These are phyloP conservation scores for Holotrichia oblita DNA, from an alignment of 1,140 invertebrate species.

Conservation along the genomic window DNA sequence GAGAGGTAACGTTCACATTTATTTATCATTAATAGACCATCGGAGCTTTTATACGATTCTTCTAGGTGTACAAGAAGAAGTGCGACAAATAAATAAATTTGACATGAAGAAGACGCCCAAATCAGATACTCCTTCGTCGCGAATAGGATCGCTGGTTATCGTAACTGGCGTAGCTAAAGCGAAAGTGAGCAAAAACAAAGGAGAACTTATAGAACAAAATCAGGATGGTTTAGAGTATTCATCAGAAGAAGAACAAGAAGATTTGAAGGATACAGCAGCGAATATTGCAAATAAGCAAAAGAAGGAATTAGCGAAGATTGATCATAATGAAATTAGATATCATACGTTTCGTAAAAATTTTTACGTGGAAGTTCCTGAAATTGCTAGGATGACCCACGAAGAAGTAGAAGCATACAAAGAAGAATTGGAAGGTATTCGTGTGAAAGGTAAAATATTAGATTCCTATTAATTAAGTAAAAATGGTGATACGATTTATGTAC, in stretches of 20 bases:
- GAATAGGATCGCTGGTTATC: conserved; percentile 74
- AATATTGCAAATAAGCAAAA: conserved; percentile 89
- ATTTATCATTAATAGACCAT: background rate
- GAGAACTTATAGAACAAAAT: conserved; percentile 97
- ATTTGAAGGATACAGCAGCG: conserved; percentile 90
- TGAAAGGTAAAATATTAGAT: conserved; percentile 79
- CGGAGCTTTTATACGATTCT: background rate
- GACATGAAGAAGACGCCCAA: conserved; percentile 64
- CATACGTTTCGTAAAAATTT: conserved; percentile 93
- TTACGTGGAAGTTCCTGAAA: conserved; percentile 88
- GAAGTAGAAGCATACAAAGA: conserved; percentile 88
- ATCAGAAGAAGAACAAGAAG: conserved; percentile 95
- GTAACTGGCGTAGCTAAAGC: conserved; percentile 93
- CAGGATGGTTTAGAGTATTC: conserved; percentile 98
- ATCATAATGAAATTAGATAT: conserved; percentile 86
- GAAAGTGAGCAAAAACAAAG: conserved; percentile 77
- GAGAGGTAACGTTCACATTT: conserved; percentile 67
- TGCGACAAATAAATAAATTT: conserved; percentile 88
- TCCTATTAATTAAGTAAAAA: no score
- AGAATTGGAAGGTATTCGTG: conserved; percentile 85
- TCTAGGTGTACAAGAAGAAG: conserved; percentile 82
- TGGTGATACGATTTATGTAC: no score
- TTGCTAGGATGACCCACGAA: conserved; percentile 89
- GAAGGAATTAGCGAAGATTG: conserved; percentile 90
- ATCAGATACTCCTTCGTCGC: conserved; percentile 60